phyloP scores from a whole-genome alignment of 2,113 vertebrate genomes.

The Microtus richardsoni region DNA sequence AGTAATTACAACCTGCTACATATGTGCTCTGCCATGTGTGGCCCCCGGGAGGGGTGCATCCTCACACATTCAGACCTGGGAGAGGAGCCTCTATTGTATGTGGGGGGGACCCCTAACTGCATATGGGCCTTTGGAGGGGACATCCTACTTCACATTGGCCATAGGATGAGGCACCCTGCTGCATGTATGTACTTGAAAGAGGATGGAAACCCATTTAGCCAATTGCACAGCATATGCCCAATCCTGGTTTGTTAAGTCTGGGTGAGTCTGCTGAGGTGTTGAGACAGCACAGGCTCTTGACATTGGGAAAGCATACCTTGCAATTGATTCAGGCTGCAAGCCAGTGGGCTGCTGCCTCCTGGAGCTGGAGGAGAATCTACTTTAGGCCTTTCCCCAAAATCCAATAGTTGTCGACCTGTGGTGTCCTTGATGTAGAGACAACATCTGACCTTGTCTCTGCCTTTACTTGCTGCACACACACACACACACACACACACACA shows the following conservation, averaged over 20 bases:
- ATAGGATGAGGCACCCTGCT: neutral
- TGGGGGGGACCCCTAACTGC: neutral
- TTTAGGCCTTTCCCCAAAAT: neutral
- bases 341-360: too few species aligned
- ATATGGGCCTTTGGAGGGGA: neutral
- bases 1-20: neutral
- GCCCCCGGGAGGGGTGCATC: neutral
- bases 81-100: neutral
- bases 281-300: neutral
- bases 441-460: neutral
- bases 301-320: neutral
- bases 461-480: accelerated
- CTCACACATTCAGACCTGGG: neutral
- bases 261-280: neutral
- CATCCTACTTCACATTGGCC: neutral
- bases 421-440: neutral
- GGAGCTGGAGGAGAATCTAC: neutral
- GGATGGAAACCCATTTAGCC: neutral
- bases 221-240: neutral
- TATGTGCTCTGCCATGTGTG: neutral
- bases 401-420: neutral
- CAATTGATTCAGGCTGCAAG: neutral
- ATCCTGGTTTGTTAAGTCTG: neutral
- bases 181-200: neutral
- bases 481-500: too few species aligned